Base-by-base conservation (phyloP, 2,888 invertebrate species). In the Alitta virens region DNA sequence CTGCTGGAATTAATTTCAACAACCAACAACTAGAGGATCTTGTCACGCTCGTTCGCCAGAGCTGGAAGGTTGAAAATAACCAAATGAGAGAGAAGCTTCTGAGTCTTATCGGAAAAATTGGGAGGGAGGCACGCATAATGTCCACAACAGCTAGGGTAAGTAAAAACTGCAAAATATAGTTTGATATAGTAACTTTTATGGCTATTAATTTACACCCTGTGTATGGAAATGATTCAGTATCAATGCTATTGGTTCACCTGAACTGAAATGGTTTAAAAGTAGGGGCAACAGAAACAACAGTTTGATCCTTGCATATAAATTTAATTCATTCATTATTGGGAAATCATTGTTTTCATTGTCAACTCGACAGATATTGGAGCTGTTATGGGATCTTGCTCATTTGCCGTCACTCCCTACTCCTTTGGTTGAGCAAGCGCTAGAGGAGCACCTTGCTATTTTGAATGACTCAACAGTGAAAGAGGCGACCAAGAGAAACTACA, bases 351-450 rank as follows among this genome's bases (percentile, higher is more conserved):
- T n/a, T n/a, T n/a, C n/a, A n/a, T n/a, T n/a, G n/a, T n/a, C n/a
- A n/a, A n/a, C n/a, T n/a, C n/a, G n/a, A n/a, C 64, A 83, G 80
- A 82, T 83, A 57, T 70, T 84, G 62, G 83, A 84, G 71, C 65
- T 84, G 33, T 70, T 85, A 18, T 85, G 85, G 84, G 82, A 83
- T 62, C 71, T 85, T 63, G 81, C 83, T 18, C 83, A 84, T 68
- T 75, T 81, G 49, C 79, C 81, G 1, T 74, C 75, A n/a, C 71
- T 85, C 46, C 76, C 81, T 23, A 79, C 80, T 21, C 76, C 76
- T 57, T 72, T 85, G 60, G 77, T 84, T 33, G 82, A 83, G 63
- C 79, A 77, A 40, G 83, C 84, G 2, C 73, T 84, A 57, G 80
- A 82, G 56, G 82, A 83, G 71, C 84, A 84, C 68, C 78, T 83